Conservation (phyloP, 2,113 vertebrate species). For the Theristicus caerulescens region DNA sequence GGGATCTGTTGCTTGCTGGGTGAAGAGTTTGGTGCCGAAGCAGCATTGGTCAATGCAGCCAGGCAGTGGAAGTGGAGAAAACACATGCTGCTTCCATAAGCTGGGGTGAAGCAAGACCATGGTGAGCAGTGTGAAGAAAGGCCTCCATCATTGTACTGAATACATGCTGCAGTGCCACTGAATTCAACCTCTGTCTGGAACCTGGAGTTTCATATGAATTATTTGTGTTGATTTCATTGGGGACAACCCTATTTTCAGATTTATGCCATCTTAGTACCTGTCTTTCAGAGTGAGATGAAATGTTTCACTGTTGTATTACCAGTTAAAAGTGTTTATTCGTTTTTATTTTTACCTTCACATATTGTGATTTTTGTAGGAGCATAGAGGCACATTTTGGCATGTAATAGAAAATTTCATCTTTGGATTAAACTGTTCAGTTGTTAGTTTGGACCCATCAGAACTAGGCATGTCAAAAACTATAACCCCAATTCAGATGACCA, state of each 20-base stretch:
- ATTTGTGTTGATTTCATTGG: not conserved
- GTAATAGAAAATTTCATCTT: not conserved
- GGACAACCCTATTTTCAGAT: not conserved
- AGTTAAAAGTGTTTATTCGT: not conserved
- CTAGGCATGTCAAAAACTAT: not conserved
- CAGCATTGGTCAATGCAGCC: not conserved
- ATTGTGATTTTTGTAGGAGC: not conserved
- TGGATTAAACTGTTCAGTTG: not conserved
- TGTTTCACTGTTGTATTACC: not conserved
- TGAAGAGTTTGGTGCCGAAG: not conserved
- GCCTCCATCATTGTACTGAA: not conserved
- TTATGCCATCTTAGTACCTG: not conserved
- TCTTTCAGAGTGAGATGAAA: not conserved
- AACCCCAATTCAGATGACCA: not conserved
- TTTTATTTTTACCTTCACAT: not conserved
- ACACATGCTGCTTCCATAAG: not conserved
- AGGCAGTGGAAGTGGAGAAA: not conserved
- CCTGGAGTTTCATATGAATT: not conserved
- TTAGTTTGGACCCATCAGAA: not conserved
- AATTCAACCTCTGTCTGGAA: not conserved
- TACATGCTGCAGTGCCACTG: not conserved
- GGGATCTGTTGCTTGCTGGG: accelerated
- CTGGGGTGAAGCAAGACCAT: not conserved
- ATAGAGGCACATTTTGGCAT: not conserved
- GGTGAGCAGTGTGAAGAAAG: not conserved